Base-by-base conservation (phyloP, 1,140 invertebrate species). In the Scaptomyza pallida region DNA sequence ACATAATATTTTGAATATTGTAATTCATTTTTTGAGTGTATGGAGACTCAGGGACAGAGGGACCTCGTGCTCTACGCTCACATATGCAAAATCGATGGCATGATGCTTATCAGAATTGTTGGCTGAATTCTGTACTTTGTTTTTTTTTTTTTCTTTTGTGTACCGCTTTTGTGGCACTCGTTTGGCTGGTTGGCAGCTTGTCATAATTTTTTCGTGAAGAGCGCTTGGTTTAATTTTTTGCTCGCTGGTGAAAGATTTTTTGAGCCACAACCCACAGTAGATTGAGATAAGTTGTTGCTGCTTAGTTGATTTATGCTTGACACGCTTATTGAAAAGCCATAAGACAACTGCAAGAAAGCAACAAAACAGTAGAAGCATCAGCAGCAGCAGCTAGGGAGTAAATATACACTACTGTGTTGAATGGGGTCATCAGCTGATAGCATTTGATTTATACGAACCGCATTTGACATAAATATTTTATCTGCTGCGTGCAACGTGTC, bases 251-350 rank as follows among this genome's bases (percentile, higher is more conserved):
- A 76, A 69, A 76, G 73, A 76, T 57, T 75, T n/a, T 57, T 75
- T 76, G n/a, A 40, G 44, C 61, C 68, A 71, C 26, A 9, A 30
- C 54, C 52, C 62, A 52, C 70, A 41, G 74, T 12, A 64, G 82
- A 86, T 77, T 77, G 72, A 78, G 82, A 86, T 86, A 86, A 81
- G 70, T 78, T 75, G 74, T 37, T 44, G 26, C 21, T 8, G 45
- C 21, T 51, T 33, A 59, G 73, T 37, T 86, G 81, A 86, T 86
- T 86, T 86, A 86, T 86, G 81, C 81, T 88, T 86, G 81, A 88
- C 81, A 86, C 81, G 82, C 77, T 86, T 85, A 85, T 85, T 86
- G 81, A 85, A 88, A 75, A 86, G 81, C 81, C 74, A 73, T 76
- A 73, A 73, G 69, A 64, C 56, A 30, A n/a, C 4, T n/a, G n/a